Conservation (phyloP, 2,888 invertebrate genomes). For the Alloscopus bannaensis region DNA sequence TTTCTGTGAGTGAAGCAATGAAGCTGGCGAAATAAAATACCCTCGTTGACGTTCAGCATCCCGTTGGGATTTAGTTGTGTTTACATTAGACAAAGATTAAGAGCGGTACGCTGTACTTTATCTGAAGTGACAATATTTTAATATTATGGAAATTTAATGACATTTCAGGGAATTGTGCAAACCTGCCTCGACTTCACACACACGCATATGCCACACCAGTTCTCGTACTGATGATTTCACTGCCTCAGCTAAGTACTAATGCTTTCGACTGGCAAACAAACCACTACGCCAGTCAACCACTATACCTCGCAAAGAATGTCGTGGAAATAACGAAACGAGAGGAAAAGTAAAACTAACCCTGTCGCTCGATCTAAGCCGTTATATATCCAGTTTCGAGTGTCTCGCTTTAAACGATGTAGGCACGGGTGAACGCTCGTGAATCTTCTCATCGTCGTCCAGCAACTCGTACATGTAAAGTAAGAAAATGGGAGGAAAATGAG, state of each 20-base stretch:
- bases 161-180: slow-evolving; percentile 68
- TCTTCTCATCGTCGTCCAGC: slow-evolving; percentile 3
- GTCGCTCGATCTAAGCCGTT: background rate
- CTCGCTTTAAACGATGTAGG: too few species aligned
- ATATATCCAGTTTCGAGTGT: background rate
- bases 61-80: slow-evolving; percentile 61
- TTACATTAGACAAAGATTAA: slow-evolving; percentile 65
- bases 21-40: slow-evolving; percentile 63
- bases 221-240: slow-evolving; percentile 32
- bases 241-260: slow-evolving; percentile 27
- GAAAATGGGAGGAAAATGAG: slow-evolving; percentile 37
- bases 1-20: slow-evolving; percentile 39
- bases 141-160: slow-evolving; percentile 72
- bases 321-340: too few species aligned
- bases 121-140: slow-evolving; percentile 68
- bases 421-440: too few species aligned
- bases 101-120: slow-evolving; percentile 64
- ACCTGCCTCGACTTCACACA: slow-evolving; percentile 23
- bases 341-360: slow-evolving; percentile 25
- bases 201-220: background rate
- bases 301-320: too few species aligned
- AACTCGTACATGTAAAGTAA: slow-evolving; percentile 31
- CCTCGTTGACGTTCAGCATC: slow-evolving; percentile 64
- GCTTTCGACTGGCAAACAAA: background rate
- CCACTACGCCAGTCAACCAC: slow-evolving; percentile 13